These are phyloP conservation scores for Bombus vancouverensis DNA, from an alignment of 1,140 invertebrate species.

Conservation along the genomic window DNA sequence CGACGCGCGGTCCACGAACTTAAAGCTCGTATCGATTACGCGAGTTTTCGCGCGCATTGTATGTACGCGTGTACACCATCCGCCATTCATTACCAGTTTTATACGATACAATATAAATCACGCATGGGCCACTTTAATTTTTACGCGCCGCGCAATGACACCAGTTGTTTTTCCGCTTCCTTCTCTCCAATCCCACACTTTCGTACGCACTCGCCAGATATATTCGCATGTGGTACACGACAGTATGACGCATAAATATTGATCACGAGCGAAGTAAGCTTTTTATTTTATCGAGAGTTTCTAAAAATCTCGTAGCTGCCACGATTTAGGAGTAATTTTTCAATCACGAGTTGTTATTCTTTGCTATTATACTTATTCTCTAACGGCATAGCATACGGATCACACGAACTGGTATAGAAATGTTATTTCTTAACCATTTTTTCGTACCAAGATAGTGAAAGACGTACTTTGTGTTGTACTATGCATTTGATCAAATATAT, in stretches of 20 bases:
- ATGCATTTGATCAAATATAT: too few relatives aligned
- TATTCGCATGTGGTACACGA: not conserved
- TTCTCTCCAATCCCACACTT: too few relatives aligned
- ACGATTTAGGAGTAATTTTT: not conserved
- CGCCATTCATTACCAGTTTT: constrained; percentile 32
- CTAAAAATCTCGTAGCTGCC: not conserved
- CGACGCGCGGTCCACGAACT: not conserved
- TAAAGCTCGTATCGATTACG: constrained; percentile 36
- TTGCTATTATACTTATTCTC: too few relatives aligned
- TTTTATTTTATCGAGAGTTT: too few relatives aligned
- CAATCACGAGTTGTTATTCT: too few relatives aligned
- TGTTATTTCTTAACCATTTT: too few relatives aligned
- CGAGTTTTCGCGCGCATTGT: constrained; percentile 3
- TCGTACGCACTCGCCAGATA: too few relatives aligned
- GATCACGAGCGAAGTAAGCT: not conserved
- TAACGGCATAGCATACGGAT: too few relatives aligned
- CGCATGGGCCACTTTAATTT: constrained; percentile 43
- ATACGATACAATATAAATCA: constrained; percentile 34
- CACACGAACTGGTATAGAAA: too few relatives aligned
- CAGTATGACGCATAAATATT: constrained; percentile 29
- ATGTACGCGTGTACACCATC: not conserved
- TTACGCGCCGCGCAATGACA: constrained; percentile 27
- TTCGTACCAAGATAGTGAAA: too few relatives aligned
- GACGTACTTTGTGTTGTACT: too few relatives aligned
- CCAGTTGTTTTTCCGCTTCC: constrained; percentile 17